These are phyloP conservation scores for Proctacanthus coquilletti DNA, from an alignment of 1,140 invertebrate species.

Conservation along the genomic window DNA sequence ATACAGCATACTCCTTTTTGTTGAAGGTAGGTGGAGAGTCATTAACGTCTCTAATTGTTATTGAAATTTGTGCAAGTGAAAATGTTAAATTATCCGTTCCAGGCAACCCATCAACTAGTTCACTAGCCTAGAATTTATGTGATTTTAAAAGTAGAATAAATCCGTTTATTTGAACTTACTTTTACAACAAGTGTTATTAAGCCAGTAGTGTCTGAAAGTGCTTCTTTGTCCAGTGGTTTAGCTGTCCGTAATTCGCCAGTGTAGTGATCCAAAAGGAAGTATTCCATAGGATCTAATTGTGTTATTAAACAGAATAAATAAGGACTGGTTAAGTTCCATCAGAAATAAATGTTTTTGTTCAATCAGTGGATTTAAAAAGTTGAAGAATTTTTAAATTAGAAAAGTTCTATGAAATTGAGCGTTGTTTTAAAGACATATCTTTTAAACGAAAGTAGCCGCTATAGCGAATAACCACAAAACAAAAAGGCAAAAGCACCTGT, in stretches of 20 bases:
- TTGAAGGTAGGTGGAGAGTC: slow-evolving; percentile 81
- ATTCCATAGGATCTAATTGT: slow-evolving; percentile 67
- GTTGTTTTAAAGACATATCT: slow-evolving; percentile 2
- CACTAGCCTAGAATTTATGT: slow-evolving; percentile 41
- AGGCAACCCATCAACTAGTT: slow-evolving; percentile 54
- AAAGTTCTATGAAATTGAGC: background rate
- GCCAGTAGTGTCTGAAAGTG: slow-evolving; percentile 58
- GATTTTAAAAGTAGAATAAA: background rate
- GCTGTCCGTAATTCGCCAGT: slow-evolving; percentile 69
- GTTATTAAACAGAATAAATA: background rate
- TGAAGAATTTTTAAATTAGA: background rate
- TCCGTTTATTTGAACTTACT: slow-evolving; percentile 28
- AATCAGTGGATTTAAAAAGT: background rate
- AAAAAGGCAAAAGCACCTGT: background rate
- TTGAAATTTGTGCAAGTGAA: slow-evolving; percentile 51
- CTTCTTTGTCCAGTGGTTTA: slow-evolving; percentile 68
- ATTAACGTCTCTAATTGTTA: slow-evolving; percentile 84
- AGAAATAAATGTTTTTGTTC: background rate
- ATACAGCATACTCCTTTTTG: slow-evolving; percentile 60
- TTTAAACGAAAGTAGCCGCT: background rate
- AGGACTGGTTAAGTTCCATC: background rate
- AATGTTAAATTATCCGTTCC: slow-evolving; percentile 48
- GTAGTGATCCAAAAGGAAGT: slow-evolving; percentile 61
- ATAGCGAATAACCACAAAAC: background rate
- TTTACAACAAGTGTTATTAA: slow-evolving; percentile 55